Evolutionary conservation across 2,113 vertebrate species (phyloP).

Genomic region (Mesembrinibis cayennensis): DNA sequence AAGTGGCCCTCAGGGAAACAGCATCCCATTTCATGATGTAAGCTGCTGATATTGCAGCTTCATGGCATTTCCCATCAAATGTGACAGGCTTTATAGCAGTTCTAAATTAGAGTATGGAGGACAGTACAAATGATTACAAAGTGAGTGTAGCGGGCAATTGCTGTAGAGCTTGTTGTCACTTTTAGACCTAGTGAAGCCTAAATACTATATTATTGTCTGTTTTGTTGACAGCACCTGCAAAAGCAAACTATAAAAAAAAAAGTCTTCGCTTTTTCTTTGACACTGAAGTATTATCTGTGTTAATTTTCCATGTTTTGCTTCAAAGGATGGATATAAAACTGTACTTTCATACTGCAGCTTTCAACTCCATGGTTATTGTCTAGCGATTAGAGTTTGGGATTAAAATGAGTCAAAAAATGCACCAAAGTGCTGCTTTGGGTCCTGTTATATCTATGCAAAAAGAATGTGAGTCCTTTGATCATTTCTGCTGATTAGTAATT

Average conservation of each 20-base stretch:
- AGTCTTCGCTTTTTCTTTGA: neutral
- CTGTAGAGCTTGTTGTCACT: slow-evolving; percentile 12
- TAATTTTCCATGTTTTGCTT: slow-evolving; percentile 22
- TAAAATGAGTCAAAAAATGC: neutral
- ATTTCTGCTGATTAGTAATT: neutral
- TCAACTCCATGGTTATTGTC: neutral
- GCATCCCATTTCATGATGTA: slow-evolving; percentile 15
- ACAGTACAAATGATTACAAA: slow-evolving; percentile 41
- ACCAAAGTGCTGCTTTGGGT: neutral
- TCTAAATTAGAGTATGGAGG: slow-evolving; percentile 47
- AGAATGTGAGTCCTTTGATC: neutral
- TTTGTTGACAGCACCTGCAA: slow-evolving; percentile 20
- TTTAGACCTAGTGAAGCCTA: slow-evolving; percentile 9
- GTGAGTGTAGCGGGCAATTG: neutral
- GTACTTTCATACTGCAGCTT: neutral
- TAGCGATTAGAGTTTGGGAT: neutral
- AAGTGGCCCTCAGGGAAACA: slow-evolving; percentile 18
- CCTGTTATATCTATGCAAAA: neutral
- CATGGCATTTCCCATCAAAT: slow-evolving; percentile 55
- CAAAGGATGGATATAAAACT: neutral
- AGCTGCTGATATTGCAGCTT: slow-evolving; percentile 43
- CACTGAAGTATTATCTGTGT: neutral
- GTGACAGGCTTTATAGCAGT: slow-evolving; percentile 59
- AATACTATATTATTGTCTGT: slow-evolving; percentile 32
- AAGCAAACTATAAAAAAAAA: neutral